These are phyloP conservation scores for Ephydatia muelleri DNA, from an alignment of 37 sponge, comb jelly and placozoan genomes.

Conservation along the genomic window DNA sequence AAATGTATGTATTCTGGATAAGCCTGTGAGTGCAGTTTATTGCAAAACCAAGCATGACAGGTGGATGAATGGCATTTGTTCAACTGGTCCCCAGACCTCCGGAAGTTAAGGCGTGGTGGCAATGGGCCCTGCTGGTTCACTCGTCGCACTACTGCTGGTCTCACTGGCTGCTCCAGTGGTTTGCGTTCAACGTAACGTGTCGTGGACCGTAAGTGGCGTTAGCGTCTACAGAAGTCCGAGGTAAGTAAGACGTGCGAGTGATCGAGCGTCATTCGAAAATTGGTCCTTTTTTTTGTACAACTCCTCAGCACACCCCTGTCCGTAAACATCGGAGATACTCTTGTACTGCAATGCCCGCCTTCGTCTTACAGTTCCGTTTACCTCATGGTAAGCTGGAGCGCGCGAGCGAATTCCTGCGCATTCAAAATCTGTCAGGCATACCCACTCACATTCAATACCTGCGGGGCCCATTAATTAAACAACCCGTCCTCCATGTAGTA, in stretches of 20 bases:
- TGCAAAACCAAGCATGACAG: too few relatives aligned
- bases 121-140: not conserved
- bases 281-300: not conserved
- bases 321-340: not conserved
- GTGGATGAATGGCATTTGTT: too few relatives aligned
- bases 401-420: too few relatives aligned
- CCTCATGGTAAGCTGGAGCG: not conserved
- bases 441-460: too few relatives aligned
- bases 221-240: not conserved
- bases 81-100: too few relatives aligned
- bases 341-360: not conserved
- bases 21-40: too few relatives aligned
- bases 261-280: not conserved
- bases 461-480: too few relatives aligned
- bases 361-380: not conserved
- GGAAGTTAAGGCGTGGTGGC: not conserved
- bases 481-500: too few relatives aligned
- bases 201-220: not conserved
- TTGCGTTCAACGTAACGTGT: not conserved
- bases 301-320: not conserved
- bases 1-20: too few relatives aligned
- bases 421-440: too few relatives aligned
- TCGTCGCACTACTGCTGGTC: not conserved
- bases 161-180: not conserved
- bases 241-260: not conserved